Evolutionary conservation across 2,888 invertebrate genomes (phyloP).

Genomic region (Creontiades dilutus): DNA sequence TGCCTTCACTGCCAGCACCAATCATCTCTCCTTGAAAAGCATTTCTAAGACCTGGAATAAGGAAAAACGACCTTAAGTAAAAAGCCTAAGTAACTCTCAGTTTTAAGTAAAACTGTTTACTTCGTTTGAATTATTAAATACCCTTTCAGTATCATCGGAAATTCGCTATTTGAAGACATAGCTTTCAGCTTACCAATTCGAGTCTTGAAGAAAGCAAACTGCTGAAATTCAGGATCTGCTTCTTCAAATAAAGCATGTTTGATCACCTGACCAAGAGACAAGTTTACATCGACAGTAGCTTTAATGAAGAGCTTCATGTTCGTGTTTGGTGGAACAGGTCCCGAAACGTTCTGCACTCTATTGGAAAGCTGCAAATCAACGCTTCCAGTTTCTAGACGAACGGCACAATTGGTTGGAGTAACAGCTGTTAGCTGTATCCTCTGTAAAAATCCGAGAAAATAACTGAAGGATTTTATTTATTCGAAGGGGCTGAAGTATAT

Average conservation of each 20-base stretch:
- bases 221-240: constrained; percentile 97
- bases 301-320: constrained; percentile 87
- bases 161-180: no score
- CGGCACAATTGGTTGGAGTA: constrained; percentile 97
- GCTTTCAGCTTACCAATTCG: constrained; percentile 84
- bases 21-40: constrained; percentile 95
- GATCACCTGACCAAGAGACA: constrained; percentile 96
- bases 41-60: constrained; percentile 83
- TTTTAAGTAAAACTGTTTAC: no score
- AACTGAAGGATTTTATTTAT: background rate
- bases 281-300: constrained; percentile 94
- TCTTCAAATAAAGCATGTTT: constrained; percentile 97
- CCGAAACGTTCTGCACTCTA: constrained; percentile 92
- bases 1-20: constrained; percentile 82
- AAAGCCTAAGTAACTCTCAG: no score
- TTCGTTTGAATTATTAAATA: no score
- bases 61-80: no score
- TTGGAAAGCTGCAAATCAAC: constrained; percentile 96
- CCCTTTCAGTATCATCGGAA: no score
- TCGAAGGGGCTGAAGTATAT: no score
- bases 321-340: constrained; percentile 81
- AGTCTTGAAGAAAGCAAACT: constrained; percentile 98
- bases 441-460: constrained; percentile 78
- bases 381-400: constrained; percentile 96
- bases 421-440: constrained; percentile 98